phyloP scores from a whole-genome alignment of 2,888 invertebrate genomes.

The Drosophila vallismaia region DNA sequence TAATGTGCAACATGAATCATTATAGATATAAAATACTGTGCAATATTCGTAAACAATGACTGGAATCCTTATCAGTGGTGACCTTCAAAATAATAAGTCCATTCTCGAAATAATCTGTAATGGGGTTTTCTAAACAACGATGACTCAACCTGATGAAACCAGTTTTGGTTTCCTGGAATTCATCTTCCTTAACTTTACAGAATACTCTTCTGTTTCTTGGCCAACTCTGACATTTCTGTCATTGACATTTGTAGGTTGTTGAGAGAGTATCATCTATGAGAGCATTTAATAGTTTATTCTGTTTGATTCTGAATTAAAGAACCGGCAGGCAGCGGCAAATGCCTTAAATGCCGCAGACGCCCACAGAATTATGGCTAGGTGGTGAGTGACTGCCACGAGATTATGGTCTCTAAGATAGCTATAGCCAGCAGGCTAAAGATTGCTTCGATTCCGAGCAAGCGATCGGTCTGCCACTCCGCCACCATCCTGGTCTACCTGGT shows the following conservation, averaged over 20 bases:
- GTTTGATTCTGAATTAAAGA: neutral
- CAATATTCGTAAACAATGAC: slow-evolving; percentile 19
- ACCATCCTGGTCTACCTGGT: slow-evolving; percentile 8
- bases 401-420: slow-evolving; percentile 38
- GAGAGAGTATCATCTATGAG: neutral
- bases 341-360: slow-evolving; percentile 59
- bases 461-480: slow-evolving; percentile 26
- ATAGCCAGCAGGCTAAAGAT: slow-evolving; percentile 14
- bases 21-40: slow-evolving; percentile 2
- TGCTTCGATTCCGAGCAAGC: slow-evolving; percentile 41
- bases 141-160: slow-evolving; percentile 38
- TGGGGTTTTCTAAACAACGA: slow-evolving; percentile 9
- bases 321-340: slow-evolving; percentile 29
- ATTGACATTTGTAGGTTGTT: too few relatives aligned
- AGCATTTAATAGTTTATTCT: slow-evolving; percentile 8
- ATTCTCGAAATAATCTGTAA: slow-evolving; percentile 30
- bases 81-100: slow-evolving; percentile 11
- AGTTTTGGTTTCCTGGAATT: slow-evolving; percentile 2
- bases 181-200: neutral
- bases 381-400: slow-evolving; percentile 56
- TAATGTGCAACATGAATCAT: too few relatives aligned
- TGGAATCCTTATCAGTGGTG: slow-evolving; percentile 19
- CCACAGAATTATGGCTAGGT: slow-evolving; percentile 56
- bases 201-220: neutral
- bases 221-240: neutral